Base-by-base conservation (phyloP, 2,888 invertebrate species). In the Acanthosepion esculentum region DNA sequence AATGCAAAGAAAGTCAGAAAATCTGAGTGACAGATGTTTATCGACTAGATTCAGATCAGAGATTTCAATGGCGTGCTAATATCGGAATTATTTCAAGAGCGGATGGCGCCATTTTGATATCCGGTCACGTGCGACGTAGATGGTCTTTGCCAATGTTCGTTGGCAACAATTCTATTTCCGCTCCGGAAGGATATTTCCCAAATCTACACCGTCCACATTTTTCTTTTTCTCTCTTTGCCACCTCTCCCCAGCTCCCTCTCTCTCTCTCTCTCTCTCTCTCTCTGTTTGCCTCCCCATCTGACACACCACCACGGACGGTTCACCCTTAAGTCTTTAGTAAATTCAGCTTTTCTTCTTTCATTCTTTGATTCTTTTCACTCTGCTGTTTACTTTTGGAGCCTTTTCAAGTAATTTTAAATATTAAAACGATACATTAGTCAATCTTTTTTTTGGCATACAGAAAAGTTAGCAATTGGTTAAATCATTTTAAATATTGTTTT, bases 21-120 rank as follows among this genome's bases (percentile, higher is more conserved):
- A 33, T n/a, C n/a, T n/a, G 15, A 78, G 12, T 12, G 78, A 78
- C 78, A 78, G 78, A 78, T 78, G 78, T 78, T 78, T 78, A 78
- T 78, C 78, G n/a, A 33, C 78, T 78, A n/a, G 33, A 78, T 12
- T 33, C 78, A 12, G n/a, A 78, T 78, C 78, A 78, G 78, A 78
- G n/a, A 78, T n/a, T 78, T 78, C 15, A 78, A 78, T 33, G 78
- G 78, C 78, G n/a, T 15, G n/a, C 33, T 78, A 78, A 78, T 78
- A 78, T 78, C 78, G 78, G n/a, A 78, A 78, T 78, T 78, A 78
- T 78, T 78, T 78, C 78, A 78, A 78, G 78, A n/a, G 78, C 33
- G 15, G 33, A 33, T 78, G 78, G 78, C 78, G 78, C 78, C 78
- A 78, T 33, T 33, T 78, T 78, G n/a, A 78, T 33, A 78, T 78